Evolutionary conservation across 2,113 vertebrate genomes (phyloP).

Genomic region (Gasterosteus nipponicus): DNA sequence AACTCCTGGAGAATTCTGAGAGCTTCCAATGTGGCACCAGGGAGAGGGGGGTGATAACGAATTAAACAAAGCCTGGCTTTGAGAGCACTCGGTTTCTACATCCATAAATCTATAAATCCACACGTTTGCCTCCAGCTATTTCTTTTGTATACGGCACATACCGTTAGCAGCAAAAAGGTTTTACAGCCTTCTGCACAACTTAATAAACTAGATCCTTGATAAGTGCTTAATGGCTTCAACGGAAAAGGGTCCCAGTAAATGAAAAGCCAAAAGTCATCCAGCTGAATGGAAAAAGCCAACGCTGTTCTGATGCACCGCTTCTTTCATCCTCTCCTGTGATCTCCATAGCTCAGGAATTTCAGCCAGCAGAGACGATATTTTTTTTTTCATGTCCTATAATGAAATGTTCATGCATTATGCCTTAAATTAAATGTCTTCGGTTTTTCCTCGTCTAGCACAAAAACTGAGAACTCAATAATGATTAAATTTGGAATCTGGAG

Average conservation of each 20-base stretch:
- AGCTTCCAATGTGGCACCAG: neutral
- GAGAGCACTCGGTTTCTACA: neutral
- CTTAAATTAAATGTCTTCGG: neutral
- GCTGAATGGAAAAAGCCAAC: neutral
- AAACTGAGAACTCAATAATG: neutral
- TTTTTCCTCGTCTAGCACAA: no score
- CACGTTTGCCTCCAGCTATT: neutral
- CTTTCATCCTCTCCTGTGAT: constrained; percentile 7
- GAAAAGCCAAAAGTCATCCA: neutral
- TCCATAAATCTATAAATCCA: neutral
- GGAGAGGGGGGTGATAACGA: neutral
- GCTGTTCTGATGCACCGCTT: neutral
- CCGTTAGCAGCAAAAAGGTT: neutral
- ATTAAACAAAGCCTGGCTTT: neutral
- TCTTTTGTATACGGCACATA: neutral
- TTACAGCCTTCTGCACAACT: neutral
- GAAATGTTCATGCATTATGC: neutral
- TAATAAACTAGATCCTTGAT: neutral
- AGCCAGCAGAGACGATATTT: neutral
- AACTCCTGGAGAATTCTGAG: neutral
- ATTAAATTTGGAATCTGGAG: neutral
- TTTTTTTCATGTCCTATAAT: neutral
- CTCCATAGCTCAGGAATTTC: constrained; percentile 4
- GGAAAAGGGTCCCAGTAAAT: neutral
- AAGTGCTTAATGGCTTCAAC: constrained; percentile 9